Base-by-base conservation (phyloP, 2,888 invertebrate species). In the Oxytorus armatus region DNA sequence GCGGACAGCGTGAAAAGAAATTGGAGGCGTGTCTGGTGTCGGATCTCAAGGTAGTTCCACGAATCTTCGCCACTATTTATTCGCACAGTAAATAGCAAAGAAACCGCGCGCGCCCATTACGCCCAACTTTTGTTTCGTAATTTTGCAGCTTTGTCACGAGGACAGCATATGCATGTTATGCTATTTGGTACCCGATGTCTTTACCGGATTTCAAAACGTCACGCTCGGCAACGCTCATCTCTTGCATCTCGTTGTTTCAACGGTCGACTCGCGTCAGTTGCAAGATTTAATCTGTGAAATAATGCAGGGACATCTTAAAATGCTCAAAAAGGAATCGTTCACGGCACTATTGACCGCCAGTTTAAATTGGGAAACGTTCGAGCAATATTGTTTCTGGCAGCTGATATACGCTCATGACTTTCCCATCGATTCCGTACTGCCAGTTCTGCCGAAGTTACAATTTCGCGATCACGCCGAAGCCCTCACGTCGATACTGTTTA, bases 361-460 rank as follows among this genome's bases (percentile, higher is more conserved):
- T 88, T 93, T 99, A 73, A 95, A 95, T 75, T 99, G 99, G 98
- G 99, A 99, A 92, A 98, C 98, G 1, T 97, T 98, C 87, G 99
- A 99, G 92, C 99, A 99, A 92, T 96, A 97, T 91, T 98, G 98
- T 92, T 94, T 99, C 55, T 99, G 99, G 99, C 98, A 99, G 92
- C 93, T 99, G 76, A 95, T 99, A 61, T 95, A 96, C 84, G 98
- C 98, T 49, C 99, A 99, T 91, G 97, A 98, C 91, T 96, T 98
- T 89, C 96, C 97, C 69, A 95, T 98, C n/a, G 98, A 98, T 89
- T 96, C 96, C 89, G 95, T 98, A 83, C 92, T 97, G 88, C 96
- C 97, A 42, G 93, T 96, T 84, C 92, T 96, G 84, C 95, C 95
- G 16, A 97, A 97, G 88, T 92, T 98, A 79, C 96, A 96, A 88